A percentile compares a stretch with the other conserved stretches of the same genome.
Evolutionary conservation across 2,113 vertebrate genomes (phyloP).

Genomic region (Perca schrenkii): DNA sequence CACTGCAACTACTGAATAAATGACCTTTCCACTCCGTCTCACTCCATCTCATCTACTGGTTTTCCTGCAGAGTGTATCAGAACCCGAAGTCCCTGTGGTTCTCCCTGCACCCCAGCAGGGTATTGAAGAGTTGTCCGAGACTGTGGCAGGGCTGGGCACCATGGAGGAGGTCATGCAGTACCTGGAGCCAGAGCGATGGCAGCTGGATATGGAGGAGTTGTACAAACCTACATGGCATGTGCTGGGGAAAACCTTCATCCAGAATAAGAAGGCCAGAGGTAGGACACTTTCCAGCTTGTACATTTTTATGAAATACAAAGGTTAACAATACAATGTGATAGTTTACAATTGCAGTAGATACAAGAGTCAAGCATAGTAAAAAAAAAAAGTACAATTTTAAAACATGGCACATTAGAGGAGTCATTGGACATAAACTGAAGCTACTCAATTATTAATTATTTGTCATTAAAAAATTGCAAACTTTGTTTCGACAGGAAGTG

Average conservation of each 20-base stretch:
- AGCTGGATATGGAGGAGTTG: slow-evolving; percentile 94
- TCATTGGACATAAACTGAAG: neutral
- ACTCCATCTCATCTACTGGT: slow-evolving; percentile 42
- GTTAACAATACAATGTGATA: neutral
- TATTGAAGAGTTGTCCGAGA: slow-evolving; percentile 89
- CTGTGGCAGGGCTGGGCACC: slow-evolving; percentile 88
- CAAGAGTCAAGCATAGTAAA: neutral
- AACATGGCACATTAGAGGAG: neutral
- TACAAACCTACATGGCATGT: slow-evolving; percentile 95
- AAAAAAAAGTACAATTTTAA: neutral
- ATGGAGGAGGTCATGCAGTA: slow-evolving; percentile 98
- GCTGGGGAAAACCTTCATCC: slow-evolving; percentile 94
- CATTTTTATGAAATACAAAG: neutral
- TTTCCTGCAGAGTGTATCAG: slow-evolving; percentile 78
- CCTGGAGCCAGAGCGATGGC: slow-evolving; percentile 96
- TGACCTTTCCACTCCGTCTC: neutral
- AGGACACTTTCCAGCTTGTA: slow-evolving; percentile 33
- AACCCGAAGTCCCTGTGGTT: slow-evolving; percentile 82
- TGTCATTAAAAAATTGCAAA: neutral
- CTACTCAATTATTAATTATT: too few relatives aligned
- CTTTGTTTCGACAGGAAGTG: neutral
- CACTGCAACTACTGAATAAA: neutral
- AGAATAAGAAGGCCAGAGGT: slow-evolving; percentile 95
- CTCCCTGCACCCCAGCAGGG: slow-evolving; percentile 85
- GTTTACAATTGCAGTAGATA: neutral